Percentiles rank a stretch among this genome's conserved stretches.
Evolutionary conservation across 1,140 invertebrate species (phyloP).

Genomic region (Carcinoscorpius rotundicauda): DNA sequence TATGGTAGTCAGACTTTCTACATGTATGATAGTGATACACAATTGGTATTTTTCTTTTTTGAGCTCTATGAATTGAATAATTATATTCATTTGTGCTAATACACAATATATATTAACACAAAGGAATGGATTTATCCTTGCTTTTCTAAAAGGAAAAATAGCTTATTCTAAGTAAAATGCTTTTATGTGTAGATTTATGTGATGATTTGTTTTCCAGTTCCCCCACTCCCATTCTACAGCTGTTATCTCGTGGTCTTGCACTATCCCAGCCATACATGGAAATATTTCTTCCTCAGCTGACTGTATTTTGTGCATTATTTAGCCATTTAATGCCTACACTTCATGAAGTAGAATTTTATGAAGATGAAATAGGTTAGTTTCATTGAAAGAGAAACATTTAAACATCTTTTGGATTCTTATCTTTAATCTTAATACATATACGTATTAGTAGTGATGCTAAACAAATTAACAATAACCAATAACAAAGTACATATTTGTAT

Average conservation of each 20-base stretch:
- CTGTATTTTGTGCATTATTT: conserved; percentile 74
- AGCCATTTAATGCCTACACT: conserved; percentile 66
- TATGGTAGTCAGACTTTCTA: too few relatives aligned
- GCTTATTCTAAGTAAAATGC: not conserved
- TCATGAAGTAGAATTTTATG: conserved; percentile 72
- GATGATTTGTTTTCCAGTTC: conserved; percentile 24
- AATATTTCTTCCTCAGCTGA: conserved; percentile 60
- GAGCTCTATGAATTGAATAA: too few relatives aligned
- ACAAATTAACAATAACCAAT: too few relatives aligned
- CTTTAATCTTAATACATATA: too few relatives aligned
- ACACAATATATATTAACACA: too few relatives aligned
- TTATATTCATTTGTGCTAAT: too few relatives aligned
- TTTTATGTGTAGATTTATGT: not conserved
- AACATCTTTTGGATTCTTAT: too few relatives aligned
- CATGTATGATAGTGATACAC: too few relatives aligned
- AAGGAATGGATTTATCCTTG: not conserved
- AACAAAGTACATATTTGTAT: too few relatives aligned
- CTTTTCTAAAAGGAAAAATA: not conserved
- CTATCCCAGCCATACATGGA: conserved; percentile 50
- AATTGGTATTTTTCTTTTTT: too few relatives aligned
- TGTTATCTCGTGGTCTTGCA: conserved; percentile 53
- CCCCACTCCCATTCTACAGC: conserved; percentile 49
- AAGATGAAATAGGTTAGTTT: conserved; percentile 25
- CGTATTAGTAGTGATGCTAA: too few relatives aligned
- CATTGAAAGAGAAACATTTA: too few relatives aligned